A percentile compares a stretch with the other conserved stretches of the same genome.
phyloP scores from a whole-genome alignment of 2,888 invertebrate species.

The Proisotoma minuta region DNA sequence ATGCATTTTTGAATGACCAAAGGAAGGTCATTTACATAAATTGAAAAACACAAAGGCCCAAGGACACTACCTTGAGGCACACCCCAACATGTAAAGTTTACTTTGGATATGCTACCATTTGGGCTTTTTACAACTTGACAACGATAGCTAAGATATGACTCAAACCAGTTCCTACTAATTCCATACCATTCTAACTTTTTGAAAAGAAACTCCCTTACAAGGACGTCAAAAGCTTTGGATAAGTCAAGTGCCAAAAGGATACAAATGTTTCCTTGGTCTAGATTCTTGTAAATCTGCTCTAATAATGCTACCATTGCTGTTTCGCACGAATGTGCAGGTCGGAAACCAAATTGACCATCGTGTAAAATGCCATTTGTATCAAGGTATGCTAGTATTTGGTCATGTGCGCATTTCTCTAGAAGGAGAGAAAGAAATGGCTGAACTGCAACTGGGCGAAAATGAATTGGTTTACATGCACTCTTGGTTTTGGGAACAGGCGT shows the following conservation, averaged over 20 bases:
- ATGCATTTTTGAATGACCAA: background rate
- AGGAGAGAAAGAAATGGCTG: background rate
- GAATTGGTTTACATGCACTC: background rate
- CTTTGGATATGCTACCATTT: background rate
- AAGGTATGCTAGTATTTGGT: background rate
- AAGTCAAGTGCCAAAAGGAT: constrained; percentile 18
- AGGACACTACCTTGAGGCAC: background rate
- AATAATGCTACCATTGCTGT: constrained; percentile 14
- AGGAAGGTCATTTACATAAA: constrained; percentile 20
- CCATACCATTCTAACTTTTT: constrained; percentile 23
- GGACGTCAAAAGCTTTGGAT: constrained; percentile 21
- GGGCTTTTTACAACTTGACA: background rate
- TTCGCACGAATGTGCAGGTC: background rate
- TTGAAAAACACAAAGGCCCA: constrained; percentile 6
- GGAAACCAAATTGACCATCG: background rate
- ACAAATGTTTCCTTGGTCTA: constrained; percentile 15
- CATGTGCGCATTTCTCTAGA: background rate
- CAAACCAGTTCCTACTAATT: constrained; percentile 3
- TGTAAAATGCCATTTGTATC: background rate
- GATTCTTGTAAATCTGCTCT: constrained; percentile 12
- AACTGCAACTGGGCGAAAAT: background rate
- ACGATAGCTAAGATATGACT: background rate
- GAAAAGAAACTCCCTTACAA: constrained; percentile 6
- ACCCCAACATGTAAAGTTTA: constrained; percentile 11
- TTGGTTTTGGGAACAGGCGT: background rate